These are phyloP conservation scores for Callospermophilus lateralis DNA, from an alignment of 2,113 vertebrate genomes.

Conservation along the genomic window DNA sequence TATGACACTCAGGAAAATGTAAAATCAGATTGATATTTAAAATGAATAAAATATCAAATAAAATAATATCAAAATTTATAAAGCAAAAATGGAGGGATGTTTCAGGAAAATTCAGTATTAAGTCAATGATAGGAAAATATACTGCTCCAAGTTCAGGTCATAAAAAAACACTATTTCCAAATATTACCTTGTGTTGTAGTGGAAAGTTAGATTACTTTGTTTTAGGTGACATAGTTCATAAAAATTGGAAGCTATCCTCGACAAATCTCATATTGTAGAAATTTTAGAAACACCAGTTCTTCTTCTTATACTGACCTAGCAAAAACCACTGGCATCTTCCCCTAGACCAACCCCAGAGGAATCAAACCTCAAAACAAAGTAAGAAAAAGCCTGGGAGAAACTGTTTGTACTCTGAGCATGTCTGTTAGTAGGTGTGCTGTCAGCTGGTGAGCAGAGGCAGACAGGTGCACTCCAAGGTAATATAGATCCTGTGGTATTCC, in stretches of 20 bases:
- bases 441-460: neutral
- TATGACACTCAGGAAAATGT: neutral
- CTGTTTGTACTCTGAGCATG: neutral
- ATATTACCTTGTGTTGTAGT: neutral
- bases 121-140: neutral
- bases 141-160: conserved; percentile 21
- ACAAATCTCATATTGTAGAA: conserved; percentile 42
- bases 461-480: neutral
- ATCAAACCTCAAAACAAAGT: neutral
- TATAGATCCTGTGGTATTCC: neutral
- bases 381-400: neutral
- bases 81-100: neutral
- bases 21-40: conserved; percentile 31
- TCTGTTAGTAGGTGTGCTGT: neutral
- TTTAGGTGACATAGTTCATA: conserved; percentile 50
- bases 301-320: conserved; percentile 17
- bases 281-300: neutral
- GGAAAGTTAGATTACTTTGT: conserved; percentile 26
- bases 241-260: conserved; percentile 38
- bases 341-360: neutral
- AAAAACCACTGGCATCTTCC: neutral
- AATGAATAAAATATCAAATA: conserved; percentile 2
- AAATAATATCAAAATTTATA: conserved; percentile 39
- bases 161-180: conserved; percentile 28
- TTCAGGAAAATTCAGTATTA: conserved; percentile 42